Evolutionary conservation across 2,113 vertebrate species (phyloP), one percentile per base, ranked within the genome.

Genomic region (Silurus asotus): DNA sequence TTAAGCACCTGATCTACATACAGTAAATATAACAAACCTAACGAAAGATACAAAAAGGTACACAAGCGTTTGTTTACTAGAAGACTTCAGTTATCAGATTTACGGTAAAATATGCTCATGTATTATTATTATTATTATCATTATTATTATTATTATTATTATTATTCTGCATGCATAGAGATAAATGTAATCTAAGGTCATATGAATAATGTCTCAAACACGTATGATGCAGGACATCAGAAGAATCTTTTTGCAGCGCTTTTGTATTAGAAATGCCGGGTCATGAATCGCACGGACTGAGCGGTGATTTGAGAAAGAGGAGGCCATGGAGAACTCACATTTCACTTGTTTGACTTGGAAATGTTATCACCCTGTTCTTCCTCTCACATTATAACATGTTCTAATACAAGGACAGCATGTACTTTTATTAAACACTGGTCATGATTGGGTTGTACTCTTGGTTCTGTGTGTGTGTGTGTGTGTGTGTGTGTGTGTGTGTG

Each of bases 201-300:
- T 28, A 67, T 65, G n/a, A 65, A 64, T 23, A 23, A 11, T 65
- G 65, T 28, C 65, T 37, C n/a, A 15, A 69, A 37, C 37, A 77
- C 69, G 74, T 84, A 37, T 76, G 87, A 84, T 81, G 67, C 82
- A 67, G 83, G 77, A 81, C 82, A 88, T 84, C 82, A 87, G 56
- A 82, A 74, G 56, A 87, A n/a, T 8, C 53, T 45, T 84, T 77
- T 74, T 85, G 55, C 28, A 77, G 72, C 17, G 62, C 69, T 45
- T 84, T 82, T 85, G 61, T 45, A 85, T 82, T 15, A 25, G 28
- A 48, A 72, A 82, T 25, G 13, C 19, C n/a, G 17, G 49, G 49
- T 67, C 25, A 14, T 85, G 81, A 65, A 17, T 82, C 69, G 7
- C 45, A 45, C 45, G 20, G 23, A 69, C 51, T 81, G 87, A 82